phyloP scores from a whole-genome alignment of 1,140 invertebrate species.

The Mesaphorura yosii region DNA sequence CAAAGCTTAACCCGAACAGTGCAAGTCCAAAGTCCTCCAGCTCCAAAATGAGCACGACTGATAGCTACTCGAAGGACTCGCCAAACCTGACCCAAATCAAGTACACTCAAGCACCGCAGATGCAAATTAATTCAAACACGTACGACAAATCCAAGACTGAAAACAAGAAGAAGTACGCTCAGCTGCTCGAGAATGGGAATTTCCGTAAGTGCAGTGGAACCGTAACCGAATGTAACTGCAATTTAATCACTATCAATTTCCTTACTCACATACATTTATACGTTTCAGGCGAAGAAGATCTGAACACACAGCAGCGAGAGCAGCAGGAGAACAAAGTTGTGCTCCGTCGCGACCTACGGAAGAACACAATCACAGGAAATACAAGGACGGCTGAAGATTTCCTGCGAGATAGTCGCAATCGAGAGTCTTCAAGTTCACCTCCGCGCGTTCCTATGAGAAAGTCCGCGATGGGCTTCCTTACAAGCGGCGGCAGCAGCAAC shows the following conservation, averaged over 20 bases:
- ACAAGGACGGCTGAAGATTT: not conserved
- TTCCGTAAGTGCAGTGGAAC: not conserved
- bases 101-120: not conserved
- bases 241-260: not conserved
- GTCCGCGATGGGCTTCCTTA: no score
- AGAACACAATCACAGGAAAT: no score
- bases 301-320: no score
- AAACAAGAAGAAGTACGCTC: no score
- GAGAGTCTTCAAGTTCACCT: no score
- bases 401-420: not conserved
- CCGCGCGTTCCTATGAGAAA: no score
- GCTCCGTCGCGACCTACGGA: not conserved
- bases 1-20: no score
- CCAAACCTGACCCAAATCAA: slow-evolving; percentile 15
- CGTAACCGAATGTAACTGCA: not conserved
- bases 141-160: no score
- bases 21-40: no score
- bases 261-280: slow-evolving; percentile 10
- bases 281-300: not conserved
- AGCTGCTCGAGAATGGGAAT: not conserved
- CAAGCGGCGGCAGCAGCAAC: no score
- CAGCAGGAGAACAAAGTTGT: not conserved
- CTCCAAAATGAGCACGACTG: no score
- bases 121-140: slow-evolving; percentile 1
- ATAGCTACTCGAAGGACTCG: slow-evolving; percentile 11